phyloP scores from a whole-genome alignment of 2,888 invertebrate genomes.

The Fabriciana adippe region DNA sequence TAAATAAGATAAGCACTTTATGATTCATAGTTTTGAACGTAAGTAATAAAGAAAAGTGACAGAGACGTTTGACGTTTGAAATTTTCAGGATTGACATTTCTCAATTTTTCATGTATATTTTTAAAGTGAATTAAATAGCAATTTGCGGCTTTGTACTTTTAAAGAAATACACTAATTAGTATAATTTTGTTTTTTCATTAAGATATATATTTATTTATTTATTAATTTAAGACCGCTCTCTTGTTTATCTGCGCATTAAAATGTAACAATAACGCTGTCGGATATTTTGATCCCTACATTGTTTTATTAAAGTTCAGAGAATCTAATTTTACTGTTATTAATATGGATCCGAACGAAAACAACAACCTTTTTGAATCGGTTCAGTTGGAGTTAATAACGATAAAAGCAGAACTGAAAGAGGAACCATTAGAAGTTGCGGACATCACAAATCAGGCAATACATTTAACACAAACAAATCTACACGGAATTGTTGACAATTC shows the following conservation, averaged over 20 bases:
- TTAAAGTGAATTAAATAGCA: conserved; percentile 3
- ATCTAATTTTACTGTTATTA: conserved; percentile 6
- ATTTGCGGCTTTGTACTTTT: background rate
- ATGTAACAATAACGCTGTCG: conserved; percentile 10
- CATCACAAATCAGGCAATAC: background rate
- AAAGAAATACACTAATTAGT: background rate
- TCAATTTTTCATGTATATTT: conserved; percentile 9
- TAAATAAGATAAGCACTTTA: background rate
- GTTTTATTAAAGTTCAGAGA: background rate
- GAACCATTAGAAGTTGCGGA: conserved; percentile 14
- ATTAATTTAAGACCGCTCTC: background rate
- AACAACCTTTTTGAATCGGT: conserved; percentile 25
- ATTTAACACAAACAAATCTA: conserved; percentile 10
- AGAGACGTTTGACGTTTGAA: conserved; percentile 2
- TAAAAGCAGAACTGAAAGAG: conserved; percentile 23
- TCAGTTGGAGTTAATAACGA: conserved; percentile 17
- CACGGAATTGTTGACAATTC: conserved; percentile 2
- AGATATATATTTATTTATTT: background rate
- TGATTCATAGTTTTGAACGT: background rate
- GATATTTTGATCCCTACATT: conserved; percentile 1
- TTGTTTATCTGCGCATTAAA: conserved; percentile 8
- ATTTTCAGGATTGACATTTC: conserved; percentile 21
- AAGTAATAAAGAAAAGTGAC: background rate
- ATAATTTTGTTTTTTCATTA: background rate
- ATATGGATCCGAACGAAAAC: conserved; percentile 32